Evolutionary conservation across 2,888 invertebrate genomes (phyloP), one percentile per base, ranked within the genome.

Genomic region (Drosophila multiciliata): DNA sequence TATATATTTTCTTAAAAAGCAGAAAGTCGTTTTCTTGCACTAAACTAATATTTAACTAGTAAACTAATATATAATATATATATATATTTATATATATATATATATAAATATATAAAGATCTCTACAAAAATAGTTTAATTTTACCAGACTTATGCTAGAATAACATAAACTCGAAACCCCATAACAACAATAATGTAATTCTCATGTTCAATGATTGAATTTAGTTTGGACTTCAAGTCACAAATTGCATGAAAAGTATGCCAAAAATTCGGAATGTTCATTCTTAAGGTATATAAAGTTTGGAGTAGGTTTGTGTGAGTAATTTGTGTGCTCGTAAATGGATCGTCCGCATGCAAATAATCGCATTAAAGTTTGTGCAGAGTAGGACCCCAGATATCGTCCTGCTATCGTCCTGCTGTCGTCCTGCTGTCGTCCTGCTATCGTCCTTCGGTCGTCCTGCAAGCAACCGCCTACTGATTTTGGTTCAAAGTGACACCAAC

Each of bases 401-500:
- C 36, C 36, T 36, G 36, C 26, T 7, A 26, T n/a, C 35, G 36
- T 55, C 36, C 17, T 26, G 33, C n/a, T 38, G 36, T 53, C 52
- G 62, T 60, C 48, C 62, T 63, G 70, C 70, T 58, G 45, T 8
- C 15, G 33, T 53, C 29, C 33, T 29, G 29, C 17, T 8, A 26
- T n/a, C 26, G 29, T 49, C 49, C 49, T 49, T 29, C 49, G 29
- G 49, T 57, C 48, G 62, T 63, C 65, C 61, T 49, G 55, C 29
- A 17, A n/a, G 40, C 23, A 23, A 4, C 32, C 57, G 42, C 53
- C 64, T 48, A 64, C 67, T 81, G 54, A 78, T 72, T 69, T 71
- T 55, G 45, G 61, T 54, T 67, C 64, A 32, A 71, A 86, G 55
- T 88, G 84, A 86, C 86, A 86, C 55, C 73, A 73, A 83, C 88